A percentile compares a stretch with the other conserved stretches of the same genome.
Conservation (phyloP, 2,797 vertebrate genomes). For the Peromyscus nudipes region DNA sequence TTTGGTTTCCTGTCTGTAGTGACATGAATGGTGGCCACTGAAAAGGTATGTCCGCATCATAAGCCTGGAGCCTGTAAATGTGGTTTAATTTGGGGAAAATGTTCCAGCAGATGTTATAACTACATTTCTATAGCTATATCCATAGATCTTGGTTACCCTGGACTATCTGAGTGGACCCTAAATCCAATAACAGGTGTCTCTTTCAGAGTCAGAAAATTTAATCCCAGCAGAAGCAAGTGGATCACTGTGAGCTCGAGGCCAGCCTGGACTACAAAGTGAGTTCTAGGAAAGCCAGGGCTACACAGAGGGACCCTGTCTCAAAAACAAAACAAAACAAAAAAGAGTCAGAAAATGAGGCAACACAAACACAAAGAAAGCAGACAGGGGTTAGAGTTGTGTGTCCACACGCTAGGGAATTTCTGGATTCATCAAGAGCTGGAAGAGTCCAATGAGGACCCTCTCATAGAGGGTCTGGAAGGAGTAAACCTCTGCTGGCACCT, state of each 20-base stretch:
- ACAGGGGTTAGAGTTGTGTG: neutral
- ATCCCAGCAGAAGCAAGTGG: neutral
- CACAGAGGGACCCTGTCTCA: neutral
- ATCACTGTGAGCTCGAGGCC: neutral
- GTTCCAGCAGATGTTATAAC: neutral
- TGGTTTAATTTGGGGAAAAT: neutral
- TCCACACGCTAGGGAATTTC: neutral
- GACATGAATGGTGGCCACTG: neutral
- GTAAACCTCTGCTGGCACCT: accelerated
- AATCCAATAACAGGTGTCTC: neutral
- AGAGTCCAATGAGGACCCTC: neutral
- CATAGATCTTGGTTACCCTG: neutral
- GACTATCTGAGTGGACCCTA: neutral
- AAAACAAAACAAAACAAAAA: neutral
- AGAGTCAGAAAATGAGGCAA: neutral
- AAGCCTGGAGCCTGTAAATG: neutral
- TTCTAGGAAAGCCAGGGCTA: neutral
- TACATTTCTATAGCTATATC: no score
- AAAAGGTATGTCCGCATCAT: neutral
- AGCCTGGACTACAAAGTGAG: neutral
- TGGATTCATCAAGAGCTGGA: no score
- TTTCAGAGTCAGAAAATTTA: neutral
- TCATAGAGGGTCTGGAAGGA: neutral
- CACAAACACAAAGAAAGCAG: neutral
- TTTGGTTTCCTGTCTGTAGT: neutral